These are phyloP conservation scores for Sylvicola cinctus DNA, from an alignment of 2,888 invertebrate genomes.

Conservation along the genomic window DNA sequence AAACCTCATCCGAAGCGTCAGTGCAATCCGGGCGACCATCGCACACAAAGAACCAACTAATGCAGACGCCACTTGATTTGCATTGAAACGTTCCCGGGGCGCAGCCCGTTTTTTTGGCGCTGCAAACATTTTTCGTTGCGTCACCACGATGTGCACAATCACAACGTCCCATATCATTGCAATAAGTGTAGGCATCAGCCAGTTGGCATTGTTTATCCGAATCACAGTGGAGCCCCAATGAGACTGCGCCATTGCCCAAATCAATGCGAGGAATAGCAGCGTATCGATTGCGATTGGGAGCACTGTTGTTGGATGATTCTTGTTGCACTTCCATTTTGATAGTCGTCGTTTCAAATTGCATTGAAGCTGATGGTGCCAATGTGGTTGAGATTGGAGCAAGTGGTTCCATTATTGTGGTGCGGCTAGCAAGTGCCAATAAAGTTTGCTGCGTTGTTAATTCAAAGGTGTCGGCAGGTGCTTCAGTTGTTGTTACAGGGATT, in stretches of 20 bases:
- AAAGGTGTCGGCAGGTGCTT: constrained; percentile 9
- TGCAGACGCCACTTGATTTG: constrained; percentile 62
- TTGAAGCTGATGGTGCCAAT: constrained; percentile 12
- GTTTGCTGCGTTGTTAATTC: constrained; percentile 20
- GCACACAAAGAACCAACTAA: constrained; percentile 86
- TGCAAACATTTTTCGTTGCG: constrained; percentile 34
- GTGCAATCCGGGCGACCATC: constrained; percentile 60
- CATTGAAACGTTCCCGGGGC: constrained; percentile 61
- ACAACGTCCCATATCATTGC: constrained; percentile 36
- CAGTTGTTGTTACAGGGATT: constrained; percentile 17
- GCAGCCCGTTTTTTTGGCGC: constrained; percentile 55
- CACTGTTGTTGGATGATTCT: too few species aligned
- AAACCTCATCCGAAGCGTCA: constrained; percentile 75
- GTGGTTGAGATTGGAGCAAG: constrained; percentile 19
- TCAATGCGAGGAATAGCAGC: constrained; percentile 25
- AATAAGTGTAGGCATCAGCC: constrained; percentile 57
- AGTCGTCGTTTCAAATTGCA: constrained; percentile 10
- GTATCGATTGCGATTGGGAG: too few species aligned
- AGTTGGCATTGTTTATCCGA: constrained; percentile 59
- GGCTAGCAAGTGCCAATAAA: constrained; percentile 22
- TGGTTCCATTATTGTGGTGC: constrained; percentile 29
- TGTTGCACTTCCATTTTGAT: constrained; percentile 8
- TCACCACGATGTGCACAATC: constrained; percentile 47
- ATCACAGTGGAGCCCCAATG: constrained; percentile 55
- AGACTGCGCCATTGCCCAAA: constrained; percentile 30